phyloP scores from a whole-genome alignment of 2,888 invertebrate genomes.

The Scelioninae gen. 1 region DNA sequence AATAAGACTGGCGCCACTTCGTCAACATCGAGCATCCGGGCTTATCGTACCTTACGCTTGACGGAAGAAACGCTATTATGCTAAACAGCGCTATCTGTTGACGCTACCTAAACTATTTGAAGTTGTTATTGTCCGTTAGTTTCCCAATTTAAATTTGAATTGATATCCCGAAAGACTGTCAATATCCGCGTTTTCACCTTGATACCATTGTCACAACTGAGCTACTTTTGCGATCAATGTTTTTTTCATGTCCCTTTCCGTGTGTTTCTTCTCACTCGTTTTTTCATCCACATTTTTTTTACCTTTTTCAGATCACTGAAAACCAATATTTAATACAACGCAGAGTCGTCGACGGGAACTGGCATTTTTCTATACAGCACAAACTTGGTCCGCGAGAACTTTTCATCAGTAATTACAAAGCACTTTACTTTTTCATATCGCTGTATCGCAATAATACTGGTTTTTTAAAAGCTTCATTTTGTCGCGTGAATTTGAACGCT shows the following conservation, averaged over 20 bases:
- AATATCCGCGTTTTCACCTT: slow-evolving; percentile 29
- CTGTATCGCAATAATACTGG: slow-evolving; percentile 12
- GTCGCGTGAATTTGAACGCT: background rate
- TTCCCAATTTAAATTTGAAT: slow-evolving; percentile 43
- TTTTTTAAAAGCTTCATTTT: background rate
- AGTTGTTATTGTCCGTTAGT: slow-evolving; percentile 36
- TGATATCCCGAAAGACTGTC: slow-evolving; percentile 27
- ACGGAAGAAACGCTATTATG: slow-evolving; percentile 6
- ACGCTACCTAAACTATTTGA: slow-evolving; percentile 8
- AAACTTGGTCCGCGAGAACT: slow-evolving; percentile 34
- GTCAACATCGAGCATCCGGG: slow-evolving; percentile 26
- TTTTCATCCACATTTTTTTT: slow-evolving; percentile 4
- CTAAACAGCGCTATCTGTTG: background rate
- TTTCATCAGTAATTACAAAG: slow-evolving; percentile 51
- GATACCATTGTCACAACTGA: slow-evolving; percentile 26
- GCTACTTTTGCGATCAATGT: slow-evolving; percentile 25
- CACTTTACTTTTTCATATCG: slow-evolving; percentile 43
- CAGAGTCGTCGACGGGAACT: slow-evolving; percentile 13
- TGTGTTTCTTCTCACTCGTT: slow-evolving; percentile 1
- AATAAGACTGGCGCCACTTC: slow-evolving; percentile 28
- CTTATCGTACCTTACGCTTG: background rate
- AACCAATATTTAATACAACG: slow-evolving; percentile 46
- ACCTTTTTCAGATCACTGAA: slow-evolving; percentile 36
- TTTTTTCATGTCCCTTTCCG: slow-evolving; percentile 12
- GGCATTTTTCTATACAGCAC: slow-evolving; percentile 26